Percentiles rank a stretch among this genome's conserved stretches.
Evolutionary conservation across 2,797 vertebrate species (phyloP).

Genomic region (Miichthys miiuy): DNA sequence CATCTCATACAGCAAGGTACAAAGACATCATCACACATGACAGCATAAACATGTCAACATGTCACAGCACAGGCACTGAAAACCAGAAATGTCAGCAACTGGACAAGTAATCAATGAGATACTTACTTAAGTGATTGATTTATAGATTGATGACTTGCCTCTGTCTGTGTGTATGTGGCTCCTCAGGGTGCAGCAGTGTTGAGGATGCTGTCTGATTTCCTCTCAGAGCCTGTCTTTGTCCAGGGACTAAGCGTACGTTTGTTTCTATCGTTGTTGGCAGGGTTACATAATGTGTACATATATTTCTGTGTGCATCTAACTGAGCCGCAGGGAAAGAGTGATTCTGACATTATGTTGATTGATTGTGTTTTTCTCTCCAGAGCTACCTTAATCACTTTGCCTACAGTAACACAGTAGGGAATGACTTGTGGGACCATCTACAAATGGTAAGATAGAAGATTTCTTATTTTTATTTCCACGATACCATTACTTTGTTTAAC

Average conservation of each 20-base stretch:
- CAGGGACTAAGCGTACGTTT: constrained; percentile 88
- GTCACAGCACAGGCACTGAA: background rate
- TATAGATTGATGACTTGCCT: background rate
- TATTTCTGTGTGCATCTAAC: background rate
- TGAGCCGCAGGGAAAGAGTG: background rate
- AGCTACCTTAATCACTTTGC: constrained; percentile 86
- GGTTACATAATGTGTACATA: background rate
- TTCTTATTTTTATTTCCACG: background rate
- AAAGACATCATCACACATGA: background rate
- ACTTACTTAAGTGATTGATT: background rate
- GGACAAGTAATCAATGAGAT: background rate
- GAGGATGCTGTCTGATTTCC: constrained; percentile 92
- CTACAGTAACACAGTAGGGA: constrained; percentile 87
- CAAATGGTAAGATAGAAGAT: constrained; percentile 75
- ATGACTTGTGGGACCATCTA: constrained; percentile 89
- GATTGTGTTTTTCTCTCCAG: constrained; percentile 71
- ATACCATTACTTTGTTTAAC: too few species aligned
- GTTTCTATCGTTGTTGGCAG: background rate
- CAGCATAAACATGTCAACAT: background rate
- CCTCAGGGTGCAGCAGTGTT: constrained; percentile 84
- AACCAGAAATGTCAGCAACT: background rate
- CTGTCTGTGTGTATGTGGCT: constrained; percentile 13
- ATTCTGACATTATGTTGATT: background rate
- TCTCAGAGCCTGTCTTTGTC: constrained; percentile 87
- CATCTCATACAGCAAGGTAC: constrained; percentile 87